Evolutionary conservation across 1,140 invertebrate species (phyloP).

Genomic region (Ridgeia piscesae): DNA sequence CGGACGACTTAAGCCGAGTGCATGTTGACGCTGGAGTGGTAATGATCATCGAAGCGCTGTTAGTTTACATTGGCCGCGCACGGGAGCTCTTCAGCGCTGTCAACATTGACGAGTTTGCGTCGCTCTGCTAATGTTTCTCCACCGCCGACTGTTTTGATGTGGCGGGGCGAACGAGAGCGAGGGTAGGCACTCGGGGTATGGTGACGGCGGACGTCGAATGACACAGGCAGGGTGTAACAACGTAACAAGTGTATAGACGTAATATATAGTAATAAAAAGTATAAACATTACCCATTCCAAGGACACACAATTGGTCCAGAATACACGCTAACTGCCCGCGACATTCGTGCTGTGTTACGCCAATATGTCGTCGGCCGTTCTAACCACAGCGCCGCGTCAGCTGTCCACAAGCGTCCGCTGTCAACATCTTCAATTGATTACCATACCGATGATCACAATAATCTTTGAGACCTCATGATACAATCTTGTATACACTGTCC

Average conservation of each 20-base stretch:
- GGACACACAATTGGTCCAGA: neutral
- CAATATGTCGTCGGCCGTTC: neutral
- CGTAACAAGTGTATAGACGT: neutral
- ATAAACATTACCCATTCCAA: too few relatives aligned
- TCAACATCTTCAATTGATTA: neutral
- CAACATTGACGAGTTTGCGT: neutral
- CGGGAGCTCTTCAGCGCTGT: neutral
- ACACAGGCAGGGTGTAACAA: neutral
- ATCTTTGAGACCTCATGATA: neutral
- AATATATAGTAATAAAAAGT: neutral
- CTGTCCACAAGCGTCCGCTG: neutral
- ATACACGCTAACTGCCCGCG: neutral
- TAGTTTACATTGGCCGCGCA: neutral
- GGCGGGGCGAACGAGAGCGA: neutral
- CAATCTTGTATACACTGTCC: neutral
- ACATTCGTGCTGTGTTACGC: too few relatives aligned
- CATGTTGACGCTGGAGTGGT: neutral
- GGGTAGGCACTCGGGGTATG: neutral
- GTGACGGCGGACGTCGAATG: neutral
- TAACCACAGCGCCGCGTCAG: neutral
- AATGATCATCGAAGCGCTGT: neutral
- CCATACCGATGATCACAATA: neutral
- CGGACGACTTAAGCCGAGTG: neutral
- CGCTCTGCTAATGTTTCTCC: neutral
- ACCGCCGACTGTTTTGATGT: neutral